Evolutionary conservation across 2,113 vertebrate genomes (phyloP), one percentile per base, ranked within the genome.

Genomic region (Mohoua ochrocephala): DNA sequence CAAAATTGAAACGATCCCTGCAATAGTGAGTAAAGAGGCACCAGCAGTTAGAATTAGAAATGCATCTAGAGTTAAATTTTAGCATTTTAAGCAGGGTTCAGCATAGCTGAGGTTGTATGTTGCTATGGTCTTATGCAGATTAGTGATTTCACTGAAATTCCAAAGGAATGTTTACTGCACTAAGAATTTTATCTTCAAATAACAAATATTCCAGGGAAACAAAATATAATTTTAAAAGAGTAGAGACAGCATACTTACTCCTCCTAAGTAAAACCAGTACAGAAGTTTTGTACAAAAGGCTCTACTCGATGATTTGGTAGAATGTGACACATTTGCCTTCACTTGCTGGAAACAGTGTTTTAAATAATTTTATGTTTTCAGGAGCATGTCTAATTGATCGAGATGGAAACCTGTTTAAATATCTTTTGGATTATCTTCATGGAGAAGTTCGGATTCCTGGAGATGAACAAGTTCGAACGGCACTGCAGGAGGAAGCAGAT

Each of bases 341-440:
- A 22, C 63, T 61, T 87, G 6, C 83, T 79, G 37, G 69, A 94
- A 57, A 82, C 24, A 85, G 33, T 63, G 90, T 91, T 87, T 88
- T 67, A 68, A 94, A 76, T 82, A 1, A 67, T 71, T 73, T 50
- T 84, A 10, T 95, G 15, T 84, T 98, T 97, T 77, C 86, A 98
- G 98, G 98, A 56, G 97, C 97, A 24, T 97, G 98, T 86, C 61
- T 98, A 76, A 98, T 98, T 94, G 97, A 98, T 79, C 73, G 96
- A 77, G 97, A 98, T 76, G 97, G 98, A 87, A 97, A 75, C 27
- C 93, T 98, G 1, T 98, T 98, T 97, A 98, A 98, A 31, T 98
- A 98, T 42, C 97, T 98, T 79, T 81, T 98, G 96, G 98, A 98
- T 97, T 98, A 98, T 85, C 97, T 98, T 77, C 97, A 98, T 2